phyloP scores from a whole-genome alignment of 2,797 vertebrate species.

The Phoxinus dragarum region DNA sequence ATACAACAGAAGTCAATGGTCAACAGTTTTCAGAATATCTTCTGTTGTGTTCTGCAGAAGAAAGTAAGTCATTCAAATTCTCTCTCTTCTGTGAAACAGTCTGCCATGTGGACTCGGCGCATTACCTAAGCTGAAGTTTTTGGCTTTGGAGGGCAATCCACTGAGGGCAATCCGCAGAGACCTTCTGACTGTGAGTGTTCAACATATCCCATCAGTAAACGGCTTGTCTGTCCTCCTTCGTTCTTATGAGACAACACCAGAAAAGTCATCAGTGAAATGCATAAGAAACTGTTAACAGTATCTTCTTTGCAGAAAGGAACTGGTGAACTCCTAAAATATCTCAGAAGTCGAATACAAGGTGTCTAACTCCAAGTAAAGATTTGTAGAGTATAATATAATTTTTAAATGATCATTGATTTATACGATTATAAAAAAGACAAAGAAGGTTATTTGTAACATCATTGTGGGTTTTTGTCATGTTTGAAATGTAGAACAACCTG shows the following conservation, averaged over 20 bases:
- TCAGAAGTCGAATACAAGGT: conserved; percentile 93
- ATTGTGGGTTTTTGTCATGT: conserved; percentile 31
- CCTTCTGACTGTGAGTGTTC: conserved; percentile 83
- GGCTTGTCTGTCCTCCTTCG: neutral
- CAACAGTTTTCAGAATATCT: neutral
- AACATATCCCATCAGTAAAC: neutral
- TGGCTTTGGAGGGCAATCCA: conserved; percentile 93
- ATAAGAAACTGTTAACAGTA: conserved; percentile 10
- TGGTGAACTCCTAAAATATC: conserved; percentile 90
- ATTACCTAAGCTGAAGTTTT: conserved; percentile 86
- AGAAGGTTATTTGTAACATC: conserved; percentile 1
- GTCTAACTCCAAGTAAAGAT: neutral
- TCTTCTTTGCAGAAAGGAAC: conserved; percentile 88
- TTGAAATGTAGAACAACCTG: conserved; percentile 75
- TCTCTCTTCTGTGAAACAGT: conserved; percentile 71
- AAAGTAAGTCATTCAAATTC: neutral
- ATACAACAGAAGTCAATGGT: neutral
- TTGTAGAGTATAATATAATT: neutral
- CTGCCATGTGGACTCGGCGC: conserved; percentile 87
- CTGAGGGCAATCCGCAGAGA: conserved; percentile 91
- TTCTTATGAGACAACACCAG: neutral
- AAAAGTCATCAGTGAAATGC: neutral
- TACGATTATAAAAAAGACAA: neutral
- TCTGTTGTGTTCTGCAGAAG: neutral
- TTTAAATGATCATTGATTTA: neutral